A percentile compares a stretch with the other conserved stretches of the same genome.
Evolutionary conservation across 1,140 invertebrate genomes (phyloP).

Genomic region (Archivesica marissinica): DNA sequence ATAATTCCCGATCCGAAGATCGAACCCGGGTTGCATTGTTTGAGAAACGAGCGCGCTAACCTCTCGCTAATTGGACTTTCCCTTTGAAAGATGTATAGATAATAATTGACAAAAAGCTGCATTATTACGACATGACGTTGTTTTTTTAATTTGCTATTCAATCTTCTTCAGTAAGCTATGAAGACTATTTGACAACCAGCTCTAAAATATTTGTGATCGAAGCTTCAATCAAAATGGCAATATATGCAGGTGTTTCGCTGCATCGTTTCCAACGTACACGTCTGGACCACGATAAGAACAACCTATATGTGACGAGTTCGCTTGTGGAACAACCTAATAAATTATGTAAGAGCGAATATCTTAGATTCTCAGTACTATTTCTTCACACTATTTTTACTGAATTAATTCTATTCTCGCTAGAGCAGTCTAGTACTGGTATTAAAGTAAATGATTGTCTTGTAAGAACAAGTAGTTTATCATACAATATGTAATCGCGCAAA

Average conservation of each 20-base stretch:
- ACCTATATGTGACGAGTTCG: conserved; percentile 35
- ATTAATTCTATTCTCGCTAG: too few relatives aligned
- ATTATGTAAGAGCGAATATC: conserved; percentile 22
- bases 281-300: conserved; percentile 38
- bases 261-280: conserved; percentile 30
- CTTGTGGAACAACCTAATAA: conserved; percentile 38
- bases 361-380: too few relatives aligned
- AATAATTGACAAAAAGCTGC: too few relatives aligned
- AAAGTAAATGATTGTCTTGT: too few relatives aligned
- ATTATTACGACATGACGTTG: too few relatives aligned
- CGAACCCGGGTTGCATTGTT: too few relatives aligned
- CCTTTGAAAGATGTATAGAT: too few relatives aligned
- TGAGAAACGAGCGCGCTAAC: background rate
- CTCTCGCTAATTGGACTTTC: background rate
- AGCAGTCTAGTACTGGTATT: too few relatives aligned
- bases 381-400: too few relatives aligned
- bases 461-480: too few relatives aligned
- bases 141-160: background rate
- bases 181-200: background rate
- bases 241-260: background rate
- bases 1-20: too few relatives aligned
- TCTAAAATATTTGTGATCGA: conserved; percentile 49
- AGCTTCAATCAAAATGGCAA: conserved; percentile 20
- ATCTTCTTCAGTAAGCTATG: conserved; percentile 30
- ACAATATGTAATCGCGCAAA: too few relatives aligned